Conservation (phyloP, 2,113 vertebrate species). For the Galemys pyrenaicus region DNA sequence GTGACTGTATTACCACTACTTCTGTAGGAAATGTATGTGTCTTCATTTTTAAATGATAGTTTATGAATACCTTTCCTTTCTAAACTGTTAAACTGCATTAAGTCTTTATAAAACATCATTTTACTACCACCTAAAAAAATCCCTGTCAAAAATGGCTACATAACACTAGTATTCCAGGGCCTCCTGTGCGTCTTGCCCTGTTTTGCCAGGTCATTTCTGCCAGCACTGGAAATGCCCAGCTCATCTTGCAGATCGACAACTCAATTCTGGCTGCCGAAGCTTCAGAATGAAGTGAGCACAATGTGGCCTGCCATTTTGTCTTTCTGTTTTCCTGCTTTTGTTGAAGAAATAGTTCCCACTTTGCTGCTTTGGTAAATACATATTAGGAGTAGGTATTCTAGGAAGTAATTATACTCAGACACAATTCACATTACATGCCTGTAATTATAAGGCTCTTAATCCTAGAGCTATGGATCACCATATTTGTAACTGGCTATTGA, state of each 20-base stretch:
- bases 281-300: constrained; percentile 88
- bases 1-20: background rate
- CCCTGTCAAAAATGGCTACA: background rate
- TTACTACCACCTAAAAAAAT: background rate
- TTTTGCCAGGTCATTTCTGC: constrained; percentile 82
- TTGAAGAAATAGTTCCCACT: background rate
- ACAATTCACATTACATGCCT: background rate
- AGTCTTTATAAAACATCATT: background rate
- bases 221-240: constrained; percentile 79
- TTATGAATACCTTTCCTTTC: background rate
- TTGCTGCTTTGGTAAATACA: background rate
- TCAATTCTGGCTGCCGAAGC: constrained; percentile 87
- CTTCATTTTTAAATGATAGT: background rate
- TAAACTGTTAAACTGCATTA: background rate
- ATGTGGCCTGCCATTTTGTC: background rate
- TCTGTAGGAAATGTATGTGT: background rate
- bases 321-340: background rate
- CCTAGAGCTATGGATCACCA: background rate
- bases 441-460: background rate
- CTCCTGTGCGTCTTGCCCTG: background rate
- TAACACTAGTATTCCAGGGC: background rate
- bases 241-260: constrained; percentile 85
- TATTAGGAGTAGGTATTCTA: background rate
- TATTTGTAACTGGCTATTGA: background rate
- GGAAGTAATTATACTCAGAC: background rate